Evolutionary conservation across 2,113 vertebrate species (phyloP), one percentile per base, ranked within the genome.

Genomic region (Sebastes fasciatus): DNA sequence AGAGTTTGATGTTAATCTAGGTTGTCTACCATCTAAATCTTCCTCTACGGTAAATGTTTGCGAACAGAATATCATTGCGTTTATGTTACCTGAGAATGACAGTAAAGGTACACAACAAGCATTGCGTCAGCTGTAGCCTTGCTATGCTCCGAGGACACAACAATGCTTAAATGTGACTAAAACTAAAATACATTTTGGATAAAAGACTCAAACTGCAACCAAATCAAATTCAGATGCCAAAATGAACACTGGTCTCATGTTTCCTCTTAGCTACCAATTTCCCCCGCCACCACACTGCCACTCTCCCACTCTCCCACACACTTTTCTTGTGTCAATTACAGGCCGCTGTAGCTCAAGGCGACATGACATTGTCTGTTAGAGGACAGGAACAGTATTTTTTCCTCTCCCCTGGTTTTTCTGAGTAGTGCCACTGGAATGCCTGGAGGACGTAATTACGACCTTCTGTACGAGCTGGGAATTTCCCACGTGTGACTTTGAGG

Each of bases 381-480:
- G 14, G 11, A 5, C 14, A 49, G 54, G 26, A 74, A 63, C 8
- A 57, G 52, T 84, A 74, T 75, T 82, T 84, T 57, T 51, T 86
- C 62, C 46, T 68, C 45, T 67, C 68, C 40, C 19, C n/a, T 45
- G 57, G 9, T 82, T 82, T 75, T 74, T 68, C 45, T 65, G 4
- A 55, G 55, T 66, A 45, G 77, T 65, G 82, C 88, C 85, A 79
- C 80, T 77, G 87, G 84, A 89, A 89, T 89, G 82, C 82, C 90
- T 75, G 61, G 9, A 87, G 75, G 78, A 61, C 76, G 80, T 86
- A 92, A 93, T 92, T 91, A 90, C 60, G 21, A 75, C 75, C 74
- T 43, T 57, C 58, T 74, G 84, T 77, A 79, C 42, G 4, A 74
- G 61, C 12, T 74, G 88, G 76, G 82, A 84, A 82, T 77, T 90